Conservation (phyloP, 2,113 vertebrate genomes). For the Maylandia zebra region DNA sequence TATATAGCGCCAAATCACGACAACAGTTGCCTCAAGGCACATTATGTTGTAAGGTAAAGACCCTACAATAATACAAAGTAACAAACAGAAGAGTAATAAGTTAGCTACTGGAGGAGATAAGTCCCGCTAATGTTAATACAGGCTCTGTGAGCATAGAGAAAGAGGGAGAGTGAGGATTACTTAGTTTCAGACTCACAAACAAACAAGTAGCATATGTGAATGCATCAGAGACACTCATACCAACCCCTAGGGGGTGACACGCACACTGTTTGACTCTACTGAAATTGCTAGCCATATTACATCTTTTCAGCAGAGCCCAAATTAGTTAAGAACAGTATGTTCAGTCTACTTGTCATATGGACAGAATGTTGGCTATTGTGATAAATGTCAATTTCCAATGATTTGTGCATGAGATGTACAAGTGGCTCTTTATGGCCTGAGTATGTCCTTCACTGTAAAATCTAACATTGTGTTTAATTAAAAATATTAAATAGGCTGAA, state of each 20-base stretch:
- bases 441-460: neutral
- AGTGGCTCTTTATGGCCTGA: neutral
- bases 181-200: neutral
- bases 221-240: neutral
- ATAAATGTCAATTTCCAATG: neutral
- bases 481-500: neutral
- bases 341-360: neutral
- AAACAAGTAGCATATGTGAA: neutral
- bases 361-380: neutral
- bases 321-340: neutral
- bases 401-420: neutral
- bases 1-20: neutral
- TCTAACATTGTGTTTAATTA: neutral
- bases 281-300: neutral
- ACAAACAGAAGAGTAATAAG: neutral
- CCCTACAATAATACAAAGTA: neutral
- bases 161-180: neutral
- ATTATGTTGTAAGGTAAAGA: neutral
- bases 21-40: neutral
- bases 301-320: neutral
- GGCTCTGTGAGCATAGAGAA: neutral
- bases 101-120: neutral
- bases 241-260: neutral
- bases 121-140: neutral
- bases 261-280: neutral